A percentile compares a stretch with the other conserved stretches of the same genome.
Conservation (phyloP, 2,888 invertebrate genomes). For the Dermolepida albohirtum region DNA sequence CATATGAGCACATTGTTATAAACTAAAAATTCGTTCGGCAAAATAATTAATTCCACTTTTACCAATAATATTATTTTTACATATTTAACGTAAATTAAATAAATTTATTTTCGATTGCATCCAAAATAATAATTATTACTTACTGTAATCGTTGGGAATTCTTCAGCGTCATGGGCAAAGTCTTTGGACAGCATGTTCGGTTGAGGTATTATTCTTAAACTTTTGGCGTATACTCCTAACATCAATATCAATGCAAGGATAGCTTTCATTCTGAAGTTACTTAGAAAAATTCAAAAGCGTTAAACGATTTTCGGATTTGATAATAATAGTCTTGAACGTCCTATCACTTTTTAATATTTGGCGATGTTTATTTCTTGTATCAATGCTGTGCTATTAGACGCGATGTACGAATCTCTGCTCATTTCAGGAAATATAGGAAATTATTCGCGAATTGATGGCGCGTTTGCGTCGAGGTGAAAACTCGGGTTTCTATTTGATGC, state of each 20-base stretch:
- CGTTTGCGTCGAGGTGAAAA: conserved; percentile 28
- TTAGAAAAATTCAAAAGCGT: neutral
- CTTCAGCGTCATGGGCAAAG: conserved; percentile 43
- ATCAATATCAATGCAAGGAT: conserved; percentile 49
- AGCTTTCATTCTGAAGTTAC: conserved; percentile 49
- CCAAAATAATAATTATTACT: conserved; percentile 25
- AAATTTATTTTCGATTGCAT: neutral
- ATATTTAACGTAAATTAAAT: neutral
- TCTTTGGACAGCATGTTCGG: conserved; percentile 45
- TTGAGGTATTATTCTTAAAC: conserved; percentile 29
- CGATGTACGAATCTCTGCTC: conserved; percentile 23
- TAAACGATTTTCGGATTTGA: neutral
- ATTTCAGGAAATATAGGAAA: conserved; percentile 23
- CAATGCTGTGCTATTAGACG: conserved; percentile 15
- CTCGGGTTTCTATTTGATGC: conserved; percentile 24
- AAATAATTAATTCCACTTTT: too few species aligned
- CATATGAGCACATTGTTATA: too few species aligned
- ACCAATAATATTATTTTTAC: neutral
- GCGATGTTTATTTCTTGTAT: conserved; percentile 3
- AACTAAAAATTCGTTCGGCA: too few species aligned
- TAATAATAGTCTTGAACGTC: neutral
- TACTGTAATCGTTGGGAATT: conserved; percentile 38
- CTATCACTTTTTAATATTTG: conserved; percentile 7
- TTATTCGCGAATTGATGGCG: conserved; percentile 25
- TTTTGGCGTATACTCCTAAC: conserved; percentile 47